Conservation (phyloP, 1,140 invertebrate species). For the Cherax destructor region DNA sequence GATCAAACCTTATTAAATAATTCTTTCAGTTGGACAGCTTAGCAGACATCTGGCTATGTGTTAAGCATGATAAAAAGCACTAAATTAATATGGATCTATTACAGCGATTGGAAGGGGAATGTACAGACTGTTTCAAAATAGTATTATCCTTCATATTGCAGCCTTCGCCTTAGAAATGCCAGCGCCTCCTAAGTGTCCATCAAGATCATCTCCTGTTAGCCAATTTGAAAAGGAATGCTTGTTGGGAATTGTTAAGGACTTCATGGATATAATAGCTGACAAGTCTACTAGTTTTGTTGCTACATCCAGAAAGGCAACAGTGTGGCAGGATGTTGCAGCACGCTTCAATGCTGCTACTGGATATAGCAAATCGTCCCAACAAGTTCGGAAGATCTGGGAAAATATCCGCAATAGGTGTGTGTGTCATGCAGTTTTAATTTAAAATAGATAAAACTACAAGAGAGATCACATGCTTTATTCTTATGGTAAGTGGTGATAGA, state of each 20-base stretch:
- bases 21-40: no score
- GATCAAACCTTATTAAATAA: no score
- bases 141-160: no score
- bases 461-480: no score
- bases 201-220: background rate
- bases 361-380: background rate
- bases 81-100: no score
- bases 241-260: background rate
- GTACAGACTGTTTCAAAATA: no score
- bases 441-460: no score
- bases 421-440: background rate
- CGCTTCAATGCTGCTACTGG: background rate
- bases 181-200: background rate
- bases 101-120: no score
- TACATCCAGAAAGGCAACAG: background rate
- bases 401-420: background rate
- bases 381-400: conserved; percentile 1
- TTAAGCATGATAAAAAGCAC: no score
- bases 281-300: background rate
- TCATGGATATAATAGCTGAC: background rate
- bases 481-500: no score
- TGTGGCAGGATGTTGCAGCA: background rate
- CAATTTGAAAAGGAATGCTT: background rate
- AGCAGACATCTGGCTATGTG: no score
- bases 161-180: background rate